Evolutionary conservation across 2,797 vertebrate genomes (phyloP).

Genomic region (Pangasius macronema): DNA sequence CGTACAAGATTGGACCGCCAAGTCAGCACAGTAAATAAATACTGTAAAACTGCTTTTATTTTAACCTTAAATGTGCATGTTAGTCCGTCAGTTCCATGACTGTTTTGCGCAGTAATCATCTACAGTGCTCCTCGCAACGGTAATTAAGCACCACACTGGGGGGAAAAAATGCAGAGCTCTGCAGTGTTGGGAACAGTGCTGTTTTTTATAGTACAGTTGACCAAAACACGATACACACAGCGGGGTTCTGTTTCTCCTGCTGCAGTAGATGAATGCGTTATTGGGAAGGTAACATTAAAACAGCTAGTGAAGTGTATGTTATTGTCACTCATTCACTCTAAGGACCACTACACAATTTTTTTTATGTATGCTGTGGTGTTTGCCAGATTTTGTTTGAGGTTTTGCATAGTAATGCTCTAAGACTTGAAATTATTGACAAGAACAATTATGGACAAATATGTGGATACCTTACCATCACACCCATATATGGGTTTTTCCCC

Average conservation of each 20-base stretch:
- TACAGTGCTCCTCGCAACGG: background rate
- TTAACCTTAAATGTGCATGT: background rate
- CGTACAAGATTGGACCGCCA: background rate
- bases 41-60: background rate
- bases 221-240: background rate
- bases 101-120: too few species aligned
- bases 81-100: background rate
- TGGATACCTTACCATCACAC: background rate
- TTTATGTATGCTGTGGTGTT: background rate
- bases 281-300: background rate
- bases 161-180: background rate
- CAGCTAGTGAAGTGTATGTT: background rate
- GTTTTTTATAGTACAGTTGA: background rate
- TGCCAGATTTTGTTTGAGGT: background rate
- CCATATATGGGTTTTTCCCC: background rate
- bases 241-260: background rate
- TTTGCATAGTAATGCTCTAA: background rate
- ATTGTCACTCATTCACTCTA: background rate
- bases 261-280: background rate
- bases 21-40: background rate
- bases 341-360: background rate
- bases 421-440: background rate
- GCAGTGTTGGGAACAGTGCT: background rate
- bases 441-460: background rate
- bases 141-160: background rate